Conservation (phyloP, 2,888 invertebrate genomes). For the Cephus pygmeus region DNA sequence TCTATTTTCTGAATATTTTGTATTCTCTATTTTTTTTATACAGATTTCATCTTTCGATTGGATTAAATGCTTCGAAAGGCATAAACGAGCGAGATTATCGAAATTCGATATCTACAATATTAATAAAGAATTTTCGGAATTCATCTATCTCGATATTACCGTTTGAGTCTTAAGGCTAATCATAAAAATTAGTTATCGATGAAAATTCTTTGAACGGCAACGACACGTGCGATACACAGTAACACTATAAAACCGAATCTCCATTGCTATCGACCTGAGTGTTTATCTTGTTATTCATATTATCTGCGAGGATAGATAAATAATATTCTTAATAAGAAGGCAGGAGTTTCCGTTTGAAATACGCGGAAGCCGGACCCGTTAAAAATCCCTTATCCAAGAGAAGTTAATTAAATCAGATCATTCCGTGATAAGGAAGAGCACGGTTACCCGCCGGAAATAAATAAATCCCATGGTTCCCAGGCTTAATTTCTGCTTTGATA, state of each 20-base stretch:
- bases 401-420: constrained; percentile 7
- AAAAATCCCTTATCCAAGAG: constrained; percentile 2
- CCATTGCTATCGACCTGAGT: background rate
- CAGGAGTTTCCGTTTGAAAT: background rate
- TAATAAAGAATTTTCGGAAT: no score
- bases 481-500: constrained; percentile 3
- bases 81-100: no score
- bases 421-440: background rate
- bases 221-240: background rate
- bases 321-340: background rate
- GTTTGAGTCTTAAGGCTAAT: no score
- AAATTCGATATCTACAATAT: no score
- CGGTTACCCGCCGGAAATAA: background rate
- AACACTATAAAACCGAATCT: background rate
- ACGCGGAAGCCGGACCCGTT: constrained; percentile 3
- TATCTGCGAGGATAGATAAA: background rate
- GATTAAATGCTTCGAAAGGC: no score
- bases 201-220: background rate
- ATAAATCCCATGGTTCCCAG: constrained; percentile 4
- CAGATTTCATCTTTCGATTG: no score
- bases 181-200: no score
- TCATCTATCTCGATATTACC: no score
- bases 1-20: no score
- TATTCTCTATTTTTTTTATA: no score
- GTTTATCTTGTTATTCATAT: background rate